Conservation (phyloP, 2,888 invertebrate genomes). For the Trichogramma dendrolimi region DNA sequence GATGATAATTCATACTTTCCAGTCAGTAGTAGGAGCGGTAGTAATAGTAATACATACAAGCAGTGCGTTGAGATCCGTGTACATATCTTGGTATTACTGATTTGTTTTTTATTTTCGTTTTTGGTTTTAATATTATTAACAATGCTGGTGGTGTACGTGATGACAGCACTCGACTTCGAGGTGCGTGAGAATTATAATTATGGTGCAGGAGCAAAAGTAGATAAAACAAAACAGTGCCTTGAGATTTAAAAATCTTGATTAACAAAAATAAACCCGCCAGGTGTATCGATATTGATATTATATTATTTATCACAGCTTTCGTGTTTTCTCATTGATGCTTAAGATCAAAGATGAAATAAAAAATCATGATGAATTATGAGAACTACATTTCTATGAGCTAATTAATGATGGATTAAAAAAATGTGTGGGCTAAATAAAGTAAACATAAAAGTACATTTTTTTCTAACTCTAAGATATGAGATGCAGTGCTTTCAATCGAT, state of each 20-base stretch:
- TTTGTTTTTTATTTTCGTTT: conserved; percentile 1
- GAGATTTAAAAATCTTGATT: neutral
- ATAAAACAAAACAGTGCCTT: conserved; percentile 15
- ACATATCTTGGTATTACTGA: conserved; percentile 8
- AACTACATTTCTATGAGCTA: too few species aligned
- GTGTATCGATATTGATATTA: conserved; percentile 25
- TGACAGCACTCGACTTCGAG: conserved; percentile 19
- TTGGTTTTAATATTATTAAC: conserved; percentile 8
- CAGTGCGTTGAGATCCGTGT: conserved; percentile 16
- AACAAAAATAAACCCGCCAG: conserved; percentile 14
- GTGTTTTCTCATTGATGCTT: too few species aligned
- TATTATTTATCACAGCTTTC: too few species aligned
- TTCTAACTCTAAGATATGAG: too few species aligned
- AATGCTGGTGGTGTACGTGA: conserved; percentile 13
- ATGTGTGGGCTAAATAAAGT: too few species aligned
- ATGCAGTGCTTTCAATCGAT: too few species aligned
- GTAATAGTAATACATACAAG: conserved; percentile 10
- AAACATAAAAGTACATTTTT: too few species aligned
- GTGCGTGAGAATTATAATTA: conserved; percentile 16
- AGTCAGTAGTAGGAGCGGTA: conserved; percentile 16
- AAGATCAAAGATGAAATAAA: too few species aligned
- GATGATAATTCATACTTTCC: conserved; percentile 14
- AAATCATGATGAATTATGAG: too few species aligned
- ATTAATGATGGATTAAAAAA: too few species aligned
- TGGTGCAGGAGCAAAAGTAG: conserved; percentile 17